Percentiles rank a stretch among this genome's conserved stretches.
Conservation (phyloP, 2,888 invertebrate genomes). For the Parnassius orleans region DNA sequence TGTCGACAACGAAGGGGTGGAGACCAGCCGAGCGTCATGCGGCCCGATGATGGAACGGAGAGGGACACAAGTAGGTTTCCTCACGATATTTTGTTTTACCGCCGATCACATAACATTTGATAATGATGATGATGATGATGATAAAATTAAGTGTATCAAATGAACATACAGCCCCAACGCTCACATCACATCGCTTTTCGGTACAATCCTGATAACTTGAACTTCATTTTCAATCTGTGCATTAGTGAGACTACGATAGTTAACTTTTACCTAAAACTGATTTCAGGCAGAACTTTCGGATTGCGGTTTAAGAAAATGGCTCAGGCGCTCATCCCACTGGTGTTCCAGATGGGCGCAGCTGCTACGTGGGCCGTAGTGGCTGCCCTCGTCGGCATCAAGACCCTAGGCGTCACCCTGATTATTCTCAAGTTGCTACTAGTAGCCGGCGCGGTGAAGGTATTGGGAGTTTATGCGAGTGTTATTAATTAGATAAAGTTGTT, state of each 20-base stretch:
- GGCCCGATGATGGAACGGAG: no score
- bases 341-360: slow-evolving; percentile 70
- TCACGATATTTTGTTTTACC: no score
- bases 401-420: slow-evolving; percentile 56
- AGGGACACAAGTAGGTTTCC: no score
- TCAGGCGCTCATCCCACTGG: slow-evolving; percentile 63
- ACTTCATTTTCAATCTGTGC: no score
- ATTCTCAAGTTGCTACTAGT: slow-evolving; percentile 66
- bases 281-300: slow-evolving; percentile 63
- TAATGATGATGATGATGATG: no score
- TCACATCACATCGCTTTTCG: no score
- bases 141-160: no score
- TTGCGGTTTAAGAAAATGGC: slow-evolving; percentile 68
- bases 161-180: no score
- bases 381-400: slow-evolving; percentile 70
- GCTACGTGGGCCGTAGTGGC: slow-evolving; percentile 75
- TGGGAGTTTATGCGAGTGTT: background rate
- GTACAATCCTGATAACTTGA: no score
- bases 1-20: no score
- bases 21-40: no score
- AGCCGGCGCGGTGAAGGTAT: slow-evolving; percentile 69
- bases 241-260: background rate
- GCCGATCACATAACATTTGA: no score
- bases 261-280: background rate
- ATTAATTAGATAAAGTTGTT: slow-evolving; percentile 30